phyloP scores from a whole-genome alignment of 2,797 vertebrate species.

The Sarcophilus harrisii region DNA sequence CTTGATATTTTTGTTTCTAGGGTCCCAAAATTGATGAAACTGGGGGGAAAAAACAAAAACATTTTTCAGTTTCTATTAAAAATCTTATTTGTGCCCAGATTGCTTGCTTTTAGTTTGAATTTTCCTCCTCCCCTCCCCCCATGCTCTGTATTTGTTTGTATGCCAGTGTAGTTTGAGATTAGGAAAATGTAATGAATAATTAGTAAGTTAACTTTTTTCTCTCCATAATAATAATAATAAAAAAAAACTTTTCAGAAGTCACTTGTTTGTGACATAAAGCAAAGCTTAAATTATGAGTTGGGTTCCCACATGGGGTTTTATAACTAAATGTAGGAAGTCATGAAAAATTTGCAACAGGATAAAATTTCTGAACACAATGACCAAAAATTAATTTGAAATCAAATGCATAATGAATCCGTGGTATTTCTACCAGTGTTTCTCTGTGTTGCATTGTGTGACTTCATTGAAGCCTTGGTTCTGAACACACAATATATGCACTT shows the following conservation, averaged over 20 bases:
- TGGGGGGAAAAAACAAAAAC: not conserved
- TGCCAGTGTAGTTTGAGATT: not conserved
- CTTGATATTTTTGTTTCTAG: not conserved
- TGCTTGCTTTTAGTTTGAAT: constrained; percentile 19
- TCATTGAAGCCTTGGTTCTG: no score
- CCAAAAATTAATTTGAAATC: no score
- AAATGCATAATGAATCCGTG: no score
- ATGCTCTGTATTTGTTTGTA: not conserved
- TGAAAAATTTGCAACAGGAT: no score
- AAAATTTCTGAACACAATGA: no score
- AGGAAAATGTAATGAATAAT: not conserved
- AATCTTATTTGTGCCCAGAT: constrained; percentile 45
- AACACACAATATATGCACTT: no score
- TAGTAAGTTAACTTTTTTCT: not conserved
- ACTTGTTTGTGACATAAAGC: not conserved
- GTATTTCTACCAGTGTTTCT: no score
- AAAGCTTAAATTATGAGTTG: no score
- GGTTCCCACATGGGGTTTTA: no score
- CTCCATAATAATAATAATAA: not conserved
- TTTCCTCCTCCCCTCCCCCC: no score
- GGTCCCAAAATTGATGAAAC: not conserved
- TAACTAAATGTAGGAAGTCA: no score
- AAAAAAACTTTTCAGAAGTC: not conserved
- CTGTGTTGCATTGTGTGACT: no score
- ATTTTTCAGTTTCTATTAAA: constrained; percentile 47